A percentile compares a stretch with the other conserved stretches of the same genome.
Evolutionary conservation across 2,888 invertebrate species (phyloP).

Genomic region (Drosophila hamatofila): DNA sequence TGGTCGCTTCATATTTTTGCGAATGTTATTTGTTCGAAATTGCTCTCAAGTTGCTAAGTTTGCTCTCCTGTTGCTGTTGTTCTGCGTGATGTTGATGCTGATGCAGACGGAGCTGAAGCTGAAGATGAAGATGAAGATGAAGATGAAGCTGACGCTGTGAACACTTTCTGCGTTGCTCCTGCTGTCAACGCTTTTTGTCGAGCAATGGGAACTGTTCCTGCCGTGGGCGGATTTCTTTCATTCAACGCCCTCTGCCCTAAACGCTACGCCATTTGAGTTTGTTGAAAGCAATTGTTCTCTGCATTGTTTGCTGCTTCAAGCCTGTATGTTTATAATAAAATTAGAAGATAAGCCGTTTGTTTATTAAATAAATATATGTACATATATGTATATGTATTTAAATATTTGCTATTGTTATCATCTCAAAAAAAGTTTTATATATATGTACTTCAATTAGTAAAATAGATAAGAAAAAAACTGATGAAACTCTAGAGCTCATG

Average conservation of each 20-base stretch:
- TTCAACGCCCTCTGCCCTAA: slow-evolving; percentile 11
- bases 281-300: not conserved
- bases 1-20: slow-evolving; percentile 56
- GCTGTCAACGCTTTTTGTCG: slow-evolving; percentile 53
- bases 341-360: not conserved
- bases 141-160: slow-evolving; percentile 15
- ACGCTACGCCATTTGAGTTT: slow-evolving; percentile 4
- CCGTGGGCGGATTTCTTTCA: slow-evolving; percentile 19
- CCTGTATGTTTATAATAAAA: not conserved
- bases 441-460: not conserved
- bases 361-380: not conserved
- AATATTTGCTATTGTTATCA: not conserved
- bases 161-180: slow-evolving; percentile 32
- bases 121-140: slow-evolving; percentile 20
- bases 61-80: slow-evolving; percentile 35
- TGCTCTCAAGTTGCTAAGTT: slow-evolving; percentile 69
- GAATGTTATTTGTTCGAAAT: slow-evolving; percentile 66
- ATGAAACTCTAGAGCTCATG: not conserved
- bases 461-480: not conserved
- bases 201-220: slow-evolving; percentile 26
- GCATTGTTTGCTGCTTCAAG: slow-evolving; percentile 1
- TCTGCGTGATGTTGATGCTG: slow-evolving; percentile 17
- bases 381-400: not conserved
- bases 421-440: not conserved
- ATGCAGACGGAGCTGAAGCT: slow-evolving; percentile 1